Base-by-base conservation (phyloP, 2,888 invertebrate species). In the Eumerus sabulonum region DNA sequence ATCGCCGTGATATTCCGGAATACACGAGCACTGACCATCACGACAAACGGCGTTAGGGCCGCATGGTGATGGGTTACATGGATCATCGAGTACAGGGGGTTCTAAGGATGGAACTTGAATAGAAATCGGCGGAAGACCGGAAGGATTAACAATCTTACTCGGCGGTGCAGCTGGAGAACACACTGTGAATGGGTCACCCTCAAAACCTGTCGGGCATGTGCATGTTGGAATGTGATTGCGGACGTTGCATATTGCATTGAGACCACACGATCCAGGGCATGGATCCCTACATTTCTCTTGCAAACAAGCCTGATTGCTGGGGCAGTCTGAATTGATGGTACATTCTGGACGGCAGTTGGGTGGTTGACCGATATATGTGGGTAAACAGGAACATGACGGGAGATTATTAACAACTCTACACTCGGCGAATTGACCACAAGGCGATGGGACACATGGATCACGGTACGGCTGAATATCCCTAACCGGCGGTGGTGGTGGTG, bases 261-360 rank as follows among this genome's bases (percentile, higher is more conserved):
- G 86, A 38, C 94, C 94, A 87, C 95, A 95, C 5, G 93, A 92
- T 71, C 92, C 93, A 18, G 91, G 92, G 83, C 94, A 94, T 36
- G 94, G 94, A 87, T 94, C 93, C 85, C 90, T 90, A 85, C 94
- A 95, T 88, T 92, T 93, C 83, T 92, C 90, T 84, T 92, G 92
- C 54, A 93, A 91, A 85, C 95, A 95, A 16, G 94, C 93, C 81
- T 90, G 88, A 81, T 92, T 90, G 79, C 91, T 91, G 9, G 92
- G 86, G 85, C 94, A 95, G 86, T 94, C 94, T 0, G 92, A 91
- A 85, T 93, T 93, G 67, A 92, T 90, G 57, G 91, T 90, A 85
- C 94, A 94, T 88, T 94, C 93, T 12, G 93, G 93, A 76, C 92
- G 90, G 86, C 94, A 94, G 82, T 92, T 91, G 0, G 93, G 93